Base-by-base conservation (phyloP, 2,797 vertebrate genomes). In the Meriones psammophilus region DNA sequence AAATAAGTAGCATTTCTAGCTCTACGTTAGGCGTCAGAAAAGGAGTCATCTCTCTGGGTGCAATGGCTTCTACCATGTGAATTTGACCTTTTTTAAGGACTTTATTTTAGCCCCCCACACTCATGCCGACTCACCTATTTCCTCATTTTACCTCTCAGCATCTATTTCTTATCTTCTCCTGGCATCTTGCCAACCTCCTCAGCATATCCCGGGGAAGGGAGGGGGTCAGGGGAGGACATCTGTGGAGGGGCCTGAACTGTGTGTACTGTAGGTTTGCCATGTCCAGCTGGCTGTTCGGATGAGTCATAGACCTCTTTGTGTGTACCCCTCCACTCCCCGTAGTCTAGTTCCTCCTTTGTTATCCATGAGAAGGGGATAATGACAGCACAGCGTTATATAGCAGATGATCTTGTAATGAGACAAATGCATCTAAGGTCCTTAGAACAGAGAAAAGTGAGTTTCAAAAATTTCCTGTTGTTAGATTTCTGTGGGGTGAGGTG, bases 1-100 rank as follows among this genome's bases (percentile, higher is more conserved):
- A 79, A 92, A 79, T 30, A 76, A 96, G 77, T 24, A 60, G 42
- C 83, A 88, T 92, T 87, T 83, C 24, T 46, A 81, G 28, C 64
- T 96, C 56, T 92, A 93, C 78, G 71, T 87, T 66, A 80, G 39
- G 74, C 83, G 18, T 73, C 60, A 76, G 22, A 33, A 42, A 54
- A 94, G 20, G 33, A 76, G n/a, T 42, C 71, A 1, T 78, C 71
- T 95, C 92, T 88, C 46, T 33, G 85, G 58, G 26, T 73, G 68
- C 22, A 89, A 20, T 50, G 86, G 58, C 36, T 87, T 33, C 83
- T 88, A 13, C 94, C 92, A 89, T 89, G 28, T 86, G 78, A 66
- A 1, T 73, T 76, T 88, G 9, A 17, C 30, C 50, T 71, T 95
- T 62, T 73, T 91, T 88, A n/a, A 74, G 60, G 77, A 86, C 81